Evolutionary conservation across 2,113 vertebrate genomes (phyloP).

Genomic region (Gambusia holbrooki): DNA sequence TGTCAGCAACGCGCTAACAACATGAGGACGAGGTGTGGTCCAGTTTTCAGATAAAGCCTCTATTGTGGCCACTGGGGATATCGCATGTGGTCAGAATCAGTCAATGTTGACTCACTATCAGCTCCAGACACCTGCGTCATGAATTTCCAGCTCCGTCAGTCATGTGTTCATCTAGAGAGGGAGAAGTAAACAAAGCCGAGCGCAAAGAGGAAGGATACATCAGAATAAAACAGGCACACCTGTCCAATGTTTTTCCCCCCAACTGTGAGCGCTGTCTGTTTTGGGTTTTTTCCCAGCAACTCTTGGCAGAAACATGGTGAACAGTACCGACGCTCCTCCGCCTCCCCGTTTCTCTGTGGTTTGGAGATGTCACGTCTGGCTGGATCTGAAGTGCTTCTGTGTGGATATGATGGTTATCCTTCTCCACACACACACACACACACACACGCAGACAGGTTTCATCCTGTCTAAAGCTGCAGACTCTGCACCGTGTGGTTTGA

Average conservation of each 20-base stretch:
- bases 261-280: slow-evolving; percentile 55
- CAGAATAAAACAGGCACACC: slow-evolving; percentile 32
- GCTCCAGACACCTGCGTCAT: slow-evolving; percentile 40
- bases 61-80: slow-evolving; percentile 14
- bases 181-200: slow-evolving; percentile 53
- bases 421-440: background rate
- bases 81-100: background rate
- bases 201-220: slow-evolving; percentile 23
- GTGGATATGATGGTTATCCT: slow-evolving; percentile 57
- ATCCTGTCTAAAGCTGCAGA: slow-evolving; percentile 34
- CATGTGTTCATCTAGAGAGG: slow-evolving; percentile 39
- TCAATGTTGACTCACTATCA: slow-evolving; percentile 14
- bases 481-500: slow-evolving; percentile 35
- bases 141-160: slow-evolving; percentile 24
- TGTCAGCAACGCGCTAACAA: background rate
- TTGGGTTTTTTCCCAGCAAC: slow-evolving; percentile 41
- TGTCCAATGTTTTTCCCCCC: slow-evolving; percentile 54
- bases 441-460: slow-evolving; percentile 17
- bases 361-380: slow-evolving; percentile 61
- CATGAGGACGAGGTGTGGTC: slow-evolving; percentile 19
- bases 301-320: slow-evolving; percentile 37
- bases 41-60: slow-evolving; percentile 16
- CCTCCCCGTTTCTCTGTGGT: slow-evolving; percentile 31
- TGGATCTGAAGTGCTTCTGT: slow-evolving; percentile 63
- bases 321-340: slow-evolving; percentile 4